A percentile compares a stretch with the other conserved stretches of the same genome.
Evolutionary conservation across 1,140 invertebrate species (phyloP).

Genomic region (Drosophila fuyamai): DNA sequence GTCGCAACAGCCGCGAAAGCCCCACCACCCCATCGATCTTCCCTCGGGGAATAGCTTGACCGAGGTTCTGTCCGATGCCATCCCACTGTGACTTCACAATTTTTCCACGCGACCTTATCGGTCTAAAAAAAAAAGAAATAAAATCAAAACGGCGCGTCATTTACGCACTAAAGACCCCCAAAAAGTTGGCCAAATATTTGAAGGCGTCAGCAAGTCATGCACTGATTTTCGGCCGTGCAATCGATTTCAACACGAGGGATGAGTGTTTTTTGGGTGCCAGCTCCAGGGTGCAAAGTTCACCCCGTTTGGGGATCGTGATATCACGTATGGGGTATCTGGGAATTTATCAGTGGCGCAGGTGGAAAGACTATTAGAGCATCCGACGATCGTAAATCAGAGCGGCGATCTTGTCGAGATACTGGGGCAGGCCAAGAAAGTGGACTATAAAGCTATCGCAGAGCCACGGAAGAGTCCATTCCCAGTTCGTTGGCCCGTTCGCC

Average conservation of each 20-base stretch:
- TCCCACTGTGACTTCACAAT: constrained; percentile 4
- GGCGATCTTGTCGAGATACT: constrained; percentile 7
- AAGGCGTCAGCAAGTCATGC: constrained; percentile 6
- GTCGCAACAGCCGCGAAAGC: neutral
- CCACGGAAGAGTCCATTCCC: neutral
- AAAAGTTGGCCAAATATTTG: neutral
- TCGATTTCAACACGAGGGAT: neutral
- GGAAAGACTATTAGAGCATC: neutral
- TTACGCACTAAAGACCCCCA: neutral
- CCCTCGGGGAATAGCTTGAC: neutral
- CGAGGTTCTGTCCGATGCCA: neutral
- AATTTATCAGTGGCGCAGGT: neutral
- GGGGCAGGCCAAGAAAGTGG: neutral
- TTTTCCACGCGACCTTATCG: constrained; percentile 39
- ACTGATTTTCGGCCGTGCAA: constrained; percentile 5
- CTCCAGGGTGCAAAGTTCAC: constrained; percentile 10
- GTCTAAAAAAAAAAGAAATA: neutral
- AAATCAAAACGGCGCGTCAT: constrained; percentile 15
- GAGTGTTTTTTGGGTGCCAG: constrained; percentile 2
- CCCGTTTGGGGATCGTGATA: constrained; percentile 10
- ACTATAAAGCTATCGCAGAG: neutral
- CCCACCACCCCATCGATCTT: neutral
- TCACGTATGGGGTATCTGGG: constrained; percentile 3
- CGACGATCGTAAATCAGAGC: constrained; percentile 15
- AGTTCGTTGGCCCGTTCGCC: constrained; percentile 4